Conservation (phyloP, 2,797 vertebrate genomes). For the Hippocampus kuda region DNA sequence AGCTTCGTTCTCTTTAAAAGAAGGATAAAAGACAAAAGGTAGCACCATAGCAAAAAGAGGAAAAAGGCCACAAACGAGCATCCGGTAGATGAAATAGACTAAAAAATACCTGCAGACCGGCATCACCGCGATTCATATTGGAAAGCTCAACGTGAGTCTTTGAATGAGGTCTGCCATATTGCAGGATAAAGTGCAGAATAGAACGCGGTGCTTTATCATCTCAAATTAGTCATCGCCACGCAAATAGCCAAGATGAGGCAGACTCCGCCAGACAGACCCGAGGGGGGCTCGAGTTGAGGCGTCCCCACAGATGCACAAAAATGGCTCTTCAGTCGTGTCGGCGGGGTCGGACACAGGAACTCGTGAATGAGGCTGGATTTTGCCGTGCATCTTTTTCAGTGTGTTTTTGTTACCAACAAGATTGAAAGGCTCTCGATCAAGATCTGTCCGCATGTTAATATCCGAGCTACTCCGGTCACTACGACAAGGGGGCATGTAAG, state of each 20-base stretch:
- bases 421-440: too few species aligned
- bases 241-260: not conserved
- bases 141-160: not conserved
- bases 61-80: not conserved
- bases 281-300: not conserved
- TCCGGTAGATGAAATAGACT: not conserved
- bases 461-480: too few species aligned
- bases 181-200: not conserved
- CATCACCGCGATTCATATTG: not conserved
- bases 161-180: not conserved
- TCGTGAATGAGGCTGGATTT: too few species aligned
- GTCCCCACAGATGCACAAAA: not conserved
- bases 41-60: too few species aligned
- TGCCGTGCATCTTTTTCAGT: too few species aligned
- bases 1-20: constrained; percentile 27
- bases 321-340: not conserved
- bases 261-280: not conserved
- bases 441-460: too few species aligned
- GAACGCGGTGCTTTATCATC: not conserved
- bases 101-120: not conserved
- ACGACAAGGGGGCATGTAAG: too few species aligned
- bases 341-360: too few species aligned
- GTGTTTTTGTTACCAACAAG: too few species aligned
- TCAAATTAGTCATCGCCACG: not conserved
- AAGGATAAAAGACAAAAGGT: constrained; percentile 9